A percentile compares a stretch with the other conserved stretches of the same genome.
Conservation (phyloP, 2,797 vertebrate species). For the Oreochromis grahami region DNA sequence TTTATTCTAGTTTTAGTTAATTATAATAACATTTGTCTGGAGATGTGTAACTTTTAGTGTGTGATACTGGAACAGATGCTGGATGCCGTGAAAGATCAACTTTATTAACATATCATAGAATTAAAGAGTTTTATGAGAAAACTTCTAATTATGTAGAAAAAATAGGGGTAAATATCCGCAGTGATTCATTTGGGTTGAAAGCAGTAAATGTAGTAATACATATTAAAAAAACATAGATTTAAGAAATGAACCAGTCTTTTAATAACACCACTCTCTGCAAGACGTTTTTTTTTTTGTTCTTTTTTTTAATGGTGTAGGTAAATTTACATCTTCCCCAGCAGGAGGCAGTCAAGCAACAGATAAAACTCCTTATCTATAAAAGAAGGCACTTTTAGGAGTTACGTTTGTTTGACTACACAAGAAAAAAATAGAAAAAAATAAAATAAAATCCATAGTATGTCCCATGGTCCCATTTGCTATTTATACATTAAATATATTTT, state of each 20-base stretch:
- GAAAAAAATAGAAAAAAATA: background rate
- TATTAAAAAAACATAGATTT: background rate
- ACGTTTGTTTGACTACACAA: background rate
- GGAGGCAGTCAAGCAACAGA: conserved; percentile 1
- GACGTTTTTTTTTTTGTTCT: background rate
- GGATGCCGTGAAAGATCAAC: background rate
- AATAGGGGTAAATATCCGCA: background rate
- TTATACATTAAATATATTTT: background rate
- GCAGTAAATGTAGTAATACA: background rate
- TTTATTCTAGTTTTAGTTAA: background rate
- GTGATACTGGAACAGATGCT: background rate
- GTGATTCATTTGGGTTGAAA: background rate
- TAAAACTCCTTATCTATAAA: background rate
- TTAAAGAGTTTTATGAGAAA: background rate
- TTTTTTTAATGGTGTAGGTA: background rate
- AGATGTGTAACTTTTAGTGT: background rate
- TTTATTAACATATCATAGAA: background rate
- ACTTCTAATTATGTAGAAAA: background rate
- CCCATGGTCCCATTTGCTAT: background rate
- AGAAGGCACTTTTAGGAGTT: background rate
- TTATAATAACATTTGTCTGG: background rate
- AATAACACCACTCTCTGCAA: background rate
- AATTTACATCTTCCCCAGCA: background rate
- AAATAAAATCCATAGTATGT: background rate
- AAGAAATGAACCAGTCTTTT: background rate